Conservation (phyloP, 2,797 vertebrate genomes). For the Mionectes olivaceus region DNA sequence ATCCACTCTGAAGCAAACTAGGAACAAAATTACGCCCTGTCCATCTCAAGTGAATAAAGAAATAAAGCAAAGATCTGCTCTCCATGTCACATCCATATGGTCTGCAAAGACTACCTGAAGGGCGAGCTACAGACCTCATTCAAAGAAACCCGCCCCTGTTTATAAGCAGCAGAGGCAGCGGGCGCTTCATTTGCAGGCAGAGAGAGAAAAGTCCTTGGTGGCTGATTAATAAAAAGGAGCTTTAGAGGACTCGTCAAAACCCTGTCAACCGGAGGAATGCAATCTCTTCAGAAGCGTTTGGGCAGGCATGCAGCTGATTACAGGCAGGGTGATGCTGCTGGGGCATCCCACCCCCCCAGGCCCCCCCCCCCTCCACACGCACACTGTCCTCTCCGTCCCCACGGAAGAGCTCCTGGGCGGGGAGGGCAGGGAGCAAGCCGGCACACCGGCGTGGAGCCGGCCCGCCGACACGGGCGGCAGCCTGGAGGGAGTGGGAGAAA, state of each 20-base stretch:
- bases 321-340: not conserved
- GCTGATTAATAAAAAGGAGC: not conserved
- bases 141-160: not conserved
- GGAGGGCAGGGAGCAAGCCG: not conserved
- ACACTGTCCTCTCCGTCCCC: not conserved
- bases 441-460: not conserved
- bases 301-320: not conserved
- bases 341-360: not conserved
- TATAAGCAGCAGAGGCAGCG: not conserved
- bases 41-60: not conserved
- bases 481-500: not conserved
- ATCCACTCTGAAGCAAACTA: not conserved
- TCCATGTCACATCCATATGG: not conserved
- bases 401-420: not conserved
- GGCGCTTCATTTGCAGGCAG: not conserved
- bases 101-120: not conserved
- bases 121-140: not conserved
- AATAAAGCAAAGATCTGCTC: not conserved
- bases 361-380: accelerated
- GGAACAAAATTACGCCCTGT: not conserved
- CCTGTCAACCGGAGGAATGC: conserved; percentile 31
- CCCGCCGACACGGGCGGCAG: not conserved
- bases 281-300: not conserved
- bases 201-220: not conserved
- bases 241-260: conserved; percentile 9